Evolutionary conservation across 2,113 vertebrate genomes (phyloP).

Genomic region (Scophthalmus maximus): DNA sequence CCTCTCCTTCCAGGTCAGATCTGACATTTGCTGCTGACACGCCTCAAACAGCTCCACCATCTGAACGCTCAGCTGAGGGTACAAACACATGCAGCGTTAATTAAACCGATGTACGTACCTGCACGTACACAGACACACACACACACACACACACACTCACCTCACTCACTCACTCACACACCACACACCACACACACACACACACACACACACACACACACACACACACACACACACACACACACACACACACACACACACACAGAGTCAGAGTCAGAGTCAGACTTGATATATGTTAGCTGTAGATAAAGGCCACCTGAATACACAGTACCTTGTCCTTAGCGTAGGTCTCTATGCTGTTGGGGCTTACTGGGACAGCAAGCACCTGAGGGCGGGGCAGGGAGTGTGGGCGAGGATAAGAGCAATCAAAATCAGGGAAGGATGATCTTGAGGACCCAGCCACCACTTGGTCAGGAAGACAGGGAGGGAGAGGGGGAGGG

Average conservation of each 20-base stretch:
- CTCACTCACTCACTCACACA: too few species aligned
- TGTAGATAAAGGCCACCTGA: not conserved
- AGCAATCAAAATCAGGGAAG: conserved; percentile 48
- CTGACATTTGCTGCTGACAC: conserved; percentile 88
- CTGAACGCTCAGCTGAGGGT: conserved; percentile 90
- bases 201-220: too few species aligned
- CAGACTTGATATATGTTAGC: not conserved
- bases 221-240: too few species aligned
- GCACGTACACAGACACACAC: not conserved
- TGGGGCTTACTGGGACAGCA: conserved; percentile 69
- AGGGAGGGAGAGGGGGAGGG: conserved; percentile 9
- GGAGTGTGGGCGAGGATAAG: conserved; percentile 36
- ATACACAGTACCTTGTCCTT: conserved; percentile 87
- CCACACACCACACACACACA: too few species aligned
- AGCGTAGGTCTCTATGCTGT: conserved; percentile 73
- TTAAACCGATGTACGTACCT: not conserved
- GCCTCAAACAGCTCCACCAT: conserved; percentile 89
- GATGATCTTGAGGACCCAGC: conserved; percentile 33
- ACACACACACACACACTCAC: too few species aligned
- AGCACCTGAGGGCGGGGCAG: conserved; percentile 10
- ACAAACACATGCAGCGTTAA: conserved; percentile 42
- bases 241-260: too few species aligned
- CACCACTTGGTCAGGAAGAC: not conserved
- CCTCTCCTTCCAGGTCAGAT: conserved; percentile 91
- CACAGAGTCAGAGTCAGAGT: too few species aligned